phyloP scores from a whole-genome alignment of 1,140 invertebrate species.

The Drosophila ficusphila region DNA sequence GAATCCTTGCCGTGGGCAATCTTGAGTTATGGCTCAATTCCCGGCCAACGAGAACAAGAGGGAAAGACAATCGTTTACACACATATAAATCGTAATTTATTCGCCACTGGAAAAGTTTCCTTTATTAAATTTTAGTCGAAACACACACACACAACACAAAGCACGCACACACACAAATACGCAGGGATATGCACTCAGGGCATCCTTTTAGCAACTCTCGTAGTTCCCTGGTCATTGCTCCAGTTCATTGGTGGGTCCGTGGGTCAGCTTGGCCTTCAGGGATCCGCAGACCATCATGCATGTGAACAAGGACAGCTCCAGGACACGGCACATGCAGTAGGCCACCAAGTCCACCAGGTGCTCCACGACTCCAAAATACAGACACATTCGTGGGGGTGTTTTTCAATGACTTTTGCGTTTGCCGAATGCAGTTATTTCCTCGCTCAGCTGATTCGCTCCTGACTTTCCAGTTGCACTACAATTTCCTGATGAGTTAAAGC shows the following conservation, averaged over 20 bases:
- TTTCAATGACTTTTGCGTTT: neutral
- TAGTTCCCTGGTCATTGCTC: slow-evolving; percentile 34
- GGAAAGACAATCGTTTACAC: slow-evolving; percentile 21
- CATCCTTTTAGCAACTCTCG: slow-evolving; percentile 26
- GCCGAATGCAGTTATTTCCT: slow-evolving; percentile 4
- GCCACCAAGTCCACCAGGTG: slow-evolving; percentile 71
- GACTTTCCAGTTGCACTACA: neutral
- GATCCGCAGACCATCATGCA: slow-evolving; percentile 71
- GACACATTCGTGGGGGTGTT: slow-evolving; percentile 43
- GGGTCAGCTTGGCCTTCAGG: slow-evolving; percentile 48
- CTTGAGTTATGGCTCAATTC: slow-evolving; percentile 52
- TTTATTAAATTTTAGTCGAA: slow-evolving; percentile 37
- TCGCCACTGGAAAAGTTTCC: slow-evolving; percentile 31
- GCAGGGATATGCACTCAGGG: neutral
- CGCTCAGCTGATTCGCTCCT: neutral
- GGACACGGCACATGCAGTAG: slow-evolving; percentile 70
- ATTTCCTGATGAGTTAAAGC: neutral
- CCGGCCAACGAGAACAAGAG: neutral
- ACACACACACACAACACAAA: slow-evolving; percentile 5
- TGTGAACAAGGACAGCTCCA: slow-evolving; percentile 68
- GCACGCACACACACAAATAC: neutral
- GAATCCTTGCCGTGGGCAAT: slow-evolving; percentile 34
- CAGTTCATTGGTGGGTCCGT: slow-evolving; percentile 29
- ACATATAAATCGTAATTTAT: slow-evolving; percentile 29
- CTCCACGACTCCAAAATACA: slow-evolving; percentile 72